Percentiles rank a stretch among this genome's conserved stretches.
phyloP scores from a whole-genome alignment of 2,797 vertebrate species.

The Sebastes nivosus region DNA sequence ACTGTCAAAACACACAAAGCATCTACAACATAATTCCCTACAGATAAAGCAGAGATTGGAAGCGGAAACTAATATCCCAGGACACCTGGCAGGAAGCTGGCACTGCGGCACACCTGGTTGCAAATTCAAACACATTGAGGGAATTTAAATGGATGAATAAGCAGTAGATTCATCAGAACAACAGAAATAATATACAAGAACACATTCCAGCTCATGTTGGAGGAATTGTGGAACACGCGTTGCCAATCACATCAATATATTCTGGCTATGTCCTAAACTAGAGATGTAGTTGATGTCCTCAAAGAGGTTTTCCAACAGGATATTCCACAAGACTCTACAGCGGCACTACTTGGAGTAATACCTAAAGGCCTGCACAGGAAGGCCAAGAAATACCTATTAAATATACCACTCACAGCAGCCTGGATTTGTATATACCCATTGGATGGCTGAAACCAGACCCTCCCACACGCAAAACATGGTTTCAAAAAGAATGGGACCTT shows the following conservation, averaged over 20 bases:
- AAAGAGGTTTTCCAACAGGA: background rate
- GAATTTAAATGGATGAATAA: background rate
- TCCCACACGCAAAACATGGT: background rate
- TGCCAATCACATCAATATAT: background rate
- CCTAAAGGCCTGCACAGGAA: background rate
- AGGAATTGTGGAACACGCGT: background rate
- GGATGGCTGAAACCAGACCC: background rate
- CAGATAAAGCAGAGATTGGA: background rate
- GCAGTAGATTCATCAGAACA: background rate
- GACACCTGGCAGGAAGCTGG: background rate
- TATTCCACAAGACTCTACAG: background rate
- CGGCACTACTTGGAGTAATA: background rate
- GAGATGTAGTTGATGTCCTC: background rate
- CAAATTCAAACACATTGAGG: background rate
- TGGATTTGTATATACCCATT: background rate
- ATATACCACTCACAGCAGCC: background rate
- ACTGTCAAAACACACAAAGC: background rate
- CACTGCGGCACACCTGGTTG: background rate
- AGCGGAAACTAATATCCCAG: background rate
- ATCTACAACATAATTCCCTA: background rate
- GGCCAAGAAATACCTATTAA: background rate
- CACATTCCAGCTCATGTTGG: background rate
- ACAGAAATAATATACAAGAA: background rate
- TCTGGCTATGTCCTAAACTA: background rate
- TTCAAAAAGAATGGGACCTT: background rate